Conservation (phyloP, 2,113 vertebrate species). For the Pelvicachromis taeniatus region DNA sequence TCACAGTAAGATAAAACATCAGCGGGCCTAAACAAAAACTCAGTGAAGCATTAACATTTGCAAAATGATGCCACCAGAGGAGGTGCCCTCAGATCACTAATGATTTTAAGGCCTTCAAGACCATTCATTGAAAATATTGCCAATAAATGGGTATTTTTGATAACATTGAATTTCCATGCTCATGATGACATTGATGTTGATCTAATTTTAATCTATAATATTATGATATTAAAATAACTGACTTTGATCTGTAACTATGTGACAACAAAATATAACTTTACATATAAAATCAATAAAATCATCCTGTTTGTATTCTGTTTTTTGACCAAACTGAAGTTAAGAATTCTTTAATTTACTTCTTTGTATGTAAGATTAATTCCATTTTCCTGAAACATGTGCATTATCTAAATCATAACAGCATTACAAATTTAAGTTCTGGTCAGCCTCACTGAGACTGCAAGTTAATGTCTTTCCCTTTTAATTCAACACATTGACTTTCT, state of each 20-base stretch:
- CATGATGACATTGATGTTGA: neutral
- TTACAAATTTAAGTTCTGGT: neutral
- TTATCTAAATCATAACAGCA: neutral
- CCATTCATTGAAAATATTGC: neutral
- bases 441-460: neutral
- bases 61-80: fast-evolving
- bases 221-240: neutral
- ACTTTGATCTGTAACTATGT: neutral
- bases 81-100: neutral
- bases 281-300: neutral
- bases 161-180: neutral
- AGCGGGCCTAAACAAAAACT: neutral
- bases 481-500: no score
- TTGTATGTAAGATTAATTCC: neutral
- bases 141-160: neutral
- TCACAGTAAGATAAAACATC: neutral
- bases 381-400: neutral
- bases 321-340: fast-evolving
- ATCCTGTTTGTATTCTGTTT: neutral
- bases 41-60: neutral
- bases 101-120: neutral
- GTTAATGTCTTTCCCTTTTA: no score
- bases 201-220: neutral
- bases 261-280: neutral
- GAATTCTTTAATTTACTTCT: neutral